Evolutionary conservation across 2,113 vertebrate species (phyloP).

Genomic region (Dipodomys spectabilis): DNA sequence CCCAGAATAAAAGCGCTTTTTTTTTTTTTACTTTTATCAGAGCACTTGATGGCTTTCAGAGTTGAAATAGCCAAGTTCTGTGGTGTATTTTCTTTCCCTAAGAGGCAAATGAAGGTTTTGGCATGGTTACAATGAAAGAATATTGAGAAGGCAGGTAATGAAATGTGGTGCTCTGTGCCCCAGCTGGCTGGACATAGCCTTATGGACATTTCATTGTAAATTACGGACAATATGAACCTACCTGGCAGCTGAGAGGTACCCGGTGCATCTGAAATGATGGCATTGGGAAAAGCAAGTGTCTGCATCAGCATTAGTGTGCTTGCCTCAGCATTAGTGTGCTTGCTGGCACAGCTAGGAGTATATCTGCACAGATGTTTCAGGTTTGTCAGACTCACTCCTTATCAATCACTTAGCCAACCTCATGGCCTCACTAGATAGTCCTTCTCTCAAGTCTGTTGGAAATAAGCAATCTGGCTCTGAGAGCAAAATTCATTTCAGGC

Average conservation of each 20-base stretch:
- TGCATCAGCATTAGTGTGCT: not conserved
- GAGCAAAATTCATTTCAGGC: not conserved
- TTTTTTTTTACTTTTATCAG: not conserved
- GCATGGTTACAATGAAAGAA: not conserved
- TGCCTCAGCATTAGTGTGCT: not conserved
- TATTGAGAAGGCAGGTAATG: constrained; percentile 4
- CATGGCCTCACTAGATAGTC: constrained; percentile 23
- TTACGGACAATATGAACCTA: not conserved
- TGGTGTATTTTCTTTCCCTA: not conserved
- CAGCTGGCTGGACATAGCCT: not conserved
- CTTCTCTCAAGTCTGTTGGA: not conserved
- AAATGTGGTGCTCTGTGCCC: not conserved
- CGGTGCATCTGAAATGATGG: not conserved
- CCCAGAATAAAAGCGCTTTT: not conserved
- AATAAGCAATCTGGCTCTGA: too few species aligned
- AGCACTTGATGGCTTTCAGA: constrained; percentile 9
- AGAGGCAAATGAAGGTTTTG: constrained; percentile 12
- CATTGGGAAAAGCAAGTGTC: constrained; percentile 7
- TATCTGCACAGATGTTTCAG: constrained; percentile 50
- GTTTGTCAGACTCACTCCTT: constrained; percentile 3
- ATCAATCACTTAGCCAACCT: constrained; percentile 55
- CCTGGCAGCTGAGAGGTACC: not conserved
- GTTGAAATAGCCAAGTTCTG: not conserved
- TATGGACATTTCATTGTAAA: constrained; percentile 48
- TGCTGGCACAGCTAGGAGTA: not conserved